Evolutionary conservation across 2,888 invertebrate genomes (phyloP).

Genomic region (Campoplex capitator): DNA sequence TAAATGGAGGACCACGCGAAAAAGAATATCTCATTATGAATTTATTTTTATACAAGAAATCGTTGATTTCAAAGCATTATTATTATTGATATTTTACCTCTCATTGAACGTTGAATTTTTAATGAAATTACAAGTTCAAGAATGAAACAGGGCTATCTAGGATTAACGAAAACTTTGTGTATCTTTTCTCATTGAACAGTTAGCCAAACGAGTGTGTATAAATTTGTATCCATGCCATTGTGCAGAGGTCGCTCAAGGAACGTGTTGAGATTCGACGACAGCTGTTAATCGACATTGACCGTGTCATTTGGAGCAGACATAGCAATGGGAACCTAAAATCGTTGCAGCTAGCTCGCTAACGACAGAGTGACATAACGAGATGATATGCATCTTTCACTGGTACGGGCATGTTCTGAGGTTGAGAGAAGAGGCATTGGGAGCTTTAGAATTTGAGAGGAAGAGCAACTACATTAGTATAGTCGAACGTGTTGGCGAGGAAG

Average conservation of each 20-base stretch:
- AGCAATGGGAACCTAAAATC: conserved; percentile 7
- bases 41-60: background rate
- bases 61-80: background rate
- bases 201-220: background rate
- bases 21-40: too few relatives aligned
- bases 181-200: background rate
- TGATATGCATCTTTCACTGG: conserved; percentile 9
- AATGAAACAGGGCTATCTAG: background rate
- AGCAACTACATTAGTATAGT: conserved; percentile 59
- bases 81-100: background rate
- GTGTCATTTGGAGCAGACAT: conserved; percentile 4
- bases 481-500: conserved; percentile 58
- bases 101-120: background rate
- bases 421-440: background rate
- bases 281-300: conserved; percentile 50
- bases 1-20: too few relatives aligned
- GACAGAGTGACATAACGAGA: conserved; percentile 20
- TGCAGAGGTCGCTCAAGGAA: background rate
- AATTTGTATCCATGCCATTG: conserved; percentile 35
- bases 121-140: background rate
- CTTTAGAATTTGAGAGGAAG: conserved; percentile 16
- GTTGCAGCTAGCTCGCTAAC: conserved; percentile 4
- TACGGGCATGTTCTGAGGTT: background rate
- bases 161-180: background rate
- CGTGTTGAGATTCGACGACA: conserved; percentile 40